Evolutionary conservation across 2,888 invertebrate species (phyloP), one percentile per base, ranked within the genome.

Genomic region (Amblyteles armatorius): DNA sequence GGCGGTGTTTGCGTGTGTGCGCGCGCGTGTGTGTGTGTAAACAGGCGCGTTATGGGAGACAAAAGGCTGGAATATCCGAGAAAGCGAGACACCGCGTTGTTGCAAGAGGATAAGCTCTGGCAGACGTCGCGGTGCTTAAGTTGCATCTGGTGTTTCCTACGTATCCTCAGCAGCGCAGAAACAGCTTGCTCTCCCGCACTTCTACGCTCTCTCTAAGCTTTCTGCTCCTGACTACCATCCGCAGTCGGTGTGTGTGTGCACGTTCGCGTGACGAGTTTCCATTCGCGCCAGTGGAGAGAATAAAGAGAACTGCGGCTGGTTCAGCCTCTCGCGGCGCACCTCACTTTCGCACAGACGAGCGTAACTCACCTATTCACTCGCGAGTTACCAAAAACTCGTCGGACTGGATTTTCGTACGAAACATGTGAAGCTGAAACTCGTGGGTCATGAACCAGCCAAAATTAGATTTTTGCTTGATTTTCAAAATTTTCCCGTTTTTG

Each of bases 81-180:
- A 69, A 68, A 55, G 69, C 52, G 73, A 73, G 69, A 63, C 55
- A 84, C 63, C 52, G 68, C 74, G 72, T 73, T 77, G 76, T 60
- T 72, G 77, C 19, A 6, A 57, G 36, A 44, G 78, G 81, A 84
- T 84, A 81, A 84, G 81, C 81, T 65, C 52, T 73, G 63, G 74
- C 78, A 81, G 73, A 79, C 74, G 73, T 68, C 73, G 44, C 44
- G 73, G 63, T 71, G 78, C 69, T 82, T 44, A 78, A 74, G 74
- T 79, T 82, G 40, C 78, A 79, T 82, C 74, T 57, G 78, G 74
- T 57, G 84, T 74, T 84, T 81, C 82, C 73, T 78, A 26, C 55
- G 68, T n/a, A 68, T 74, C 67, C 80, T 76, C 63, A 4, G 48
- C 74, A 48, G 22, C 68, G n/a, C 71, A 50, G 82, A 82, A 55